Base-by-base conservation (phyloP, 2,888 invertebrate species). In the Yponomeuta evonymella region DNA sequence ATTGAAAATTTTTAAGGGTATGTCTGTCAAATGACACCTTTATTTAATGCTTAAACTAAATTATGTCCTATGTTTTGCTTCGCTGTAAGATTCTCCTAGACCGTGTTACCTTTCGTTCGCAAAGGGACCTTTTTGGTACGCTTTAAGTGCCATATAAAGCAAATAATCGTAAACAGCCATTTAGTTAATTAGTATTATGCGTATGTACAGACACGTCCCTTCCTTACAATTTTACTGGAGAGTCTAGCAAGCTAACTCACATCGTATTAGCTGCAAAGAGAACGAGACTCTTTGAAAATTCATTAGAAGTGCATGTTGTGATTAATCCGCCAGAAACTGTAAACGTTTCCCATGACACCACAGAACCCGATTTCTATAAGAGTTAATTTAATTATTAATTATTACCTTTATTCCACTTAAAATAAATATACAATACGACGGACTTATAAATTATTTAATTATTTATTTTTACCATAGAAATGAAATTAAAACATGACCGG, bases 101-200 rank as follows among this genome's bases (percentile, higher is more conserved):
- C 23, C 43, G 43, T 43, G 9, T 43, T 43, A 43, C 43, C 43
- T 43, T 43, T 43, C 1, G 51, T 15, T 15, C 15, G 51, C 1
- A 15, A 15, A 15, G 15, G 15, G 5, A 15, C 51, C 51, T 58
- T 58, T 58, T 58, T 58, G 51, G 51, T 58, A 2, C 51, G 51
- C 51, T 58, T 58, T 58, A 15, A 58, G 51, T 58, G 51, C 51
- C 51, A 58, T 58, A 58, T 58, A 58, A 58, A 58, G 51, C 51
- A 58, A 58, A 58, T 58, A 58, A 0, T 58, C 51, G 51, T 58
- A 12, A 2, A 15, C 51, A 15, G 51, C 15, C 15, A 58, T 58
- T 58, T 15, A 58, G 51, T 43, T 5, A 58, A 58, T 58, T 58
- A 9, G 12, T 58, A 58, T 58, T 43, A 43, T 43, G 43, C 9